These are phyloP conservation scores for Uropetala carovei DNA, from an alignment of 2,888 invertebrate genomes.

Conservation along the genomic window DNA sequence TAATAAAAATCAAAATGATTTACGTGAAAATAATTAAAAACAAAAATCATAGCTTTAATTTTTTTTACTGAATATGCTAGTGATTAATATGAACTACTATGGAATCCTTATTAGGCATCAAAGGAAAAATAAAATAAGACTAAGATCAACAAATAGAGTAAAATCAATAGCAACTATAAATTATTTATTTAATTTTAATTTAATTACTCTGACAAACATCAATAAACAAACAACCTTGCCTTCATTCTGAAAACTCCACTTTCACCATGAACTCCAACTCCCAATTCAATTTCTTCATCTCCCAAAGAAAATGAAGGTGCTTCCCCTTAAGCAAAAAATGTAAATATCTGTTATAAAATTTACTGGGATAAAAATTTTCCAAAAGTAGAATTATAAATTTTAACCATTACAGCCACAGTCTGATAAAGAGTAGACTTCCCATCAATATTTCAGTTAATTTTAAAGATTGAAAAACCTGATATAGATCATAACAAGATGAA, in stretches of 20 bases:
- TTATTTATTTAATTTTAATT: neutral
- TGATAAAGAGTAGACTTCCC: too few species aligned
- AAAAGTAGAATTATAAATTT: too few species aligned
- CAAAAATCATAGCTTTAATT: neutral
- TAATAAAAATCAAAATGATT: neutral
- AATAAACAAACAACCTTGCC: constrained; percentile 69
- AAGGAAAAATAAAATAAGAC: neutral
- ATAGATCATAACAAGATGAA: too few species aligned
- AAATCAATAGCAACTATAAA: neutral
- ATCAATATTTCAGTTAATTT: too few species aligned
- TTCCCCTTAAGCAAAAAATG: constrained; percentile 74
- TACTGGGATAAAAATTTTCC: too few species aligned
- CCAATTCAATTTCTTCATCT: constrained; percentile 82
- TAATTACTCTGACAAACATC: neutral
- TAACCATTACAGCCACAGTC: too few species aligned
- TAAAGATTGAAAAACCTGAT: too few species aligned
- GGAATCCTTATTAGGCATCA: neutral
- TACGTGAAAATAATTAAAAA: neutral
- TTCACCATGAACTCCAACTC: constrained; percentile 79
- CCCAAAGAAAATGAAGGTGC: constrained; percentile 81
- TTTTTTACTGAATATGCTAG: neutral
- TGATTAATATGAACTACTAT: neutral
- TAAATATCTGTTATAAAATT: too few species aligned
- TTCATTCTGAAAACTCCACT: constrained; percentile 78
- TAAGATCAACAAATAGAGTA: neutral